Evolutionary conservation across 1,140 invertebrate genomes (phyloP), one percentile per base, ranked within the genome.

Genomic region (Neuroterus valhalla): DNA sequence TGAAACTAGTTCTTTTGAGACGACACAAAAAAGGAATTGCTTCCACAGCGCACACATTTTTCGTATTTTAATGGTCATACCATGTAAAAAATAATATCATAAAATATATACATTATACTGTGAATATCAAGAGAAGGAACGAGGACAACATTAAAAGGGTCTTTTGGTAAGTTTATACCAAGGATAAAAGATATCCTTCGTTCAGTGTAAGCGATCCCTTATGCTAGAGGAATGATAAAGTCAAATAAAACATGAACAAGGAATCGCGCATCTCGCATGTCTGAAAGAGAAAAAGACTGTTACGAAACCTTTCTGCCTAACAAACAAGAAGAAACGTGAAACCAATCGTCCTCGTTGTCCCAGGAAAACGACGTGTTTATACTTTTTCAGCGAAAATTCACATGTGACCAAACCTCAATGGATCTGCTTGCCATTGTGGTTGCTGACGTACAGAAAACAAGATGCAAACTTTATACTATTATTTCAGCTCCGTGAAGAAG

Each of bases 241-340:
- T 62, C 55, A 3, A 12, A 31, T 62, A 62, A 62, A 62, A 23
- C 55, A 23, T 62, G 55, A 31, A 23, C 55, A 31, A 14, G 55
- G 55, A 62, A 31, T 62, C 23, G 55, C 55, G n/a, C 31, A 31
- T 62, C 55, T 62, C 55, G 55, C 21, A 62, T 62, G 26, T 62
- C 23, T 38, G 55, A 62, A 62, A 62, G 55, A n/a, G 23, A 23
- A 62, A 62, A 62, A 23, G 55, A 12, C 11, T 62, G 55, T 62
- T n/a, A 62, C 26, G 52, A 55, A 21, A 55, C 8, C 52, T 26
- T 55, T 26, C 23, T 55, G 23, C 52, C 11, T 55, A 14, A 21
- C 55, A 62, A 62, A 62, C 55, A 62, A 38, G 21, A 31, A 14
- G 55, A 62, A 62, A 62, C 14, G 26, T 62, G 26, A 62, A 38